Conservation (phyloP, 35 echinoderm and acorn worm genomes). For the Heliocidaris tuberculata region DNA sequence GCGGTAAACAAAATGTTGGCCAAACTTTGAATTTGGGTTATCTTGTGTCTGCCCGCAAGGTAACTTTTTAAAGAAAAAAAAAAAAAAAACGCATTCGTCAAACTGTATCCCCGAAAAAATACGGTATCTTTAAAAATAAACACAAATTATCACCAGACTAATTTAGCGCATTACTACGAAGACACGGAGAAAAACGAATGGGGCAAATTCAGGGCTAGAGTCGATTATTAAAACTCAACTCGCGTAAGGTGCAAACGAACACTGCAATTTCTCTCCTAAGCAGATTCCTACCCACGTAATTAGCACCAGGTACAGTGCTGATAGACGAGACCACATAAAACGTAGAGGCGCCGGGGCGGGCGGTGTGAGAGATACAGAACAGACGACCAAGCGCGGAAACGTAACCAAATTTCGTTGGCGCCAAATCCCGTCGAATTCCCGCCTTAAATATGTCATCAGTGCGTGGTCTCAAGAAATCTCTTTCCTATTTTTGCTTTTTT, state of each 20-base stretch:
- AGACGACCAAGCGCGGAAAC: conserved; percentile 37
- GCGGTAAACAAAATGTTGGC: background rate
- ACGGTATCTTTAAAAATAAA: background rate
- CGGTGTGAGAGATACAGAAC: conserved; percentile 6
- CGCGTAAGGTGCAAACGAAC: background rate
- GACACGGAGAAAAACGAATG: background rate
- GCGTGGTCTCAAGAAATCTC: conserved; percentile 16
- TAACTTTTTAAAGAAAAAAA: background rate
- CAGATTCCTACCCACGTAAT: conserved; percentile 12
- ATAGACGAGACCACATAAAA: background rate
- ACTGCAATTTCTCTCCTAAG: conserved; percentile 2
- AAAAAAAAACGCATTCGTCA: background rate
- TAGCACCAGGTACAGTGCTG: conserved; percentile 27
- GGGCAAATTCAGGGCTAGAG: background rate
- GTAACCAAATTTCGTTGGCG: conserved; percentile 32
- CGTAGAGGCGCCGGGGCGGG: background rate
- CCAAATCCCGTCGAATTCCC: conserved; percentile 27
- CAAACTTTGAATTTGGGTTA: background rate
- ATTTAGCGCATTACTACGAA: background rate
- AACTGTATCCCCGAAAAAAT: background rate
- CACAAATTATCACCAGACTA: conserved; percentile 11
- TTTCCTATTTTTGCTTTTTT: background rate
- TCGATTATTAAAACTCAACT: background rate
- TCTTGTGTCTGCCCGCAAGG: background rate
- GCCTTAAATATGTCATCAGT: conserved; percentile 32